Conservation (phyloP, 37 sponge, comb jelly and placozoan genomes). For the Aplysina aerophoba region DNA sequence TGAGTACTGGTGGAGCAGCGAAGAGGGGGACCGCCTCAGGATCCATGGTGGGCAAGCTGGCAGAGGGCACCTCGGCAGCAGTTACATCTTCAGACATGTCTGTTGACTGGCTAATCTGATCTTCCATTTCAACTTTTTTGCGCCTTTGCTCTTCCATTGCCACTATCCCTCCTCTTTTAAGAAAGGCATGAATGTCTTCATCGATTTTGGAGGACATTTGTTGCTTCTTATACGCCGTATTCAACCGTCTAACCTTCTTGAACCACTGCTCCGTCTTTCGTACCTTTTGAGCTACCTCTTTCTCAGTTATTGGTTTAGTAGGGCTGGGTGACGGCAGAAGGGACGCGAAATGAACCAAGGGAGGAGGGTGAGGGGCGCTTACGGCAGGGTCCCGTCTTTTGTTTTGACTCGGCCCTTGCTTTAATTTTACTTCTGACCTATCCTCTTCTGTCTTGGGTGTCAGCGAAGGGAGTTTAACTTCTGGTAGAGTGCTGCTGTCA, state of each 20-base stretch:
- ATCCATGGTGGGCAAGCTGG: not conserved
- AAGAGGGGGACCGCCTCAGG: not conserved
- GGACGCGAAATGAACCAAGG: not conserved
- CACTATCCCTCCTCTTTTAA: slow-evolving; percentile 1
- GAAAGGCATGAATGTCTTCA: not conserved
- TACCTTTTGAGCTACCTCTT: not conserved
- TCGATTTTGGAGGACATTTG: not conserved
- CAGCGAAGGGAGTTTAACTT: not conserved
- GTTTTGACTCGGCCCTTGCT: not conserved
- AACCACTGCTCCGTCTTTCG: not conserved
- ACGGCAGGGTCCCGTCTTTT: not conserved
- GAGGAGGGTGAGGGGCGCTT: not conserved
- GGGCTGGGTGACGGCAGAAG: not conserved
- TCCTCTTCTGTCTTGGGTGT: not conserved
- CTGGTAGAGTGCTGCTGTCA: not conserved
- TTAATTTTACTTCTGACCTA: too few relatives aligned
- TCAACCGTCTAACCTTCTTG: not conserved
- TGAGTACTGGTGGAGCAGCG: not conserved
- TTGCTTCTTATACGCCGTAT: not conserved
- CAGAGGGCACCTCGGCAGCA: not conserved
- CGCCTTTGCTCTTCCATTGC: slow-evolving; percentile 29
- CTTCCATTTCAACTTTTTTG: not conserved
- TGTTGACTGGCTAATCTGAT: not conserved
- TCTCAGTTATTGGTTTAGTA: not conserved
- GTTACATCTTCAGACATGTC: not conserved